phyloP scores from a whole-genome alignment of 1,140 invertebrate genomes.

The Yoshiicerus persimilis region DNA sequence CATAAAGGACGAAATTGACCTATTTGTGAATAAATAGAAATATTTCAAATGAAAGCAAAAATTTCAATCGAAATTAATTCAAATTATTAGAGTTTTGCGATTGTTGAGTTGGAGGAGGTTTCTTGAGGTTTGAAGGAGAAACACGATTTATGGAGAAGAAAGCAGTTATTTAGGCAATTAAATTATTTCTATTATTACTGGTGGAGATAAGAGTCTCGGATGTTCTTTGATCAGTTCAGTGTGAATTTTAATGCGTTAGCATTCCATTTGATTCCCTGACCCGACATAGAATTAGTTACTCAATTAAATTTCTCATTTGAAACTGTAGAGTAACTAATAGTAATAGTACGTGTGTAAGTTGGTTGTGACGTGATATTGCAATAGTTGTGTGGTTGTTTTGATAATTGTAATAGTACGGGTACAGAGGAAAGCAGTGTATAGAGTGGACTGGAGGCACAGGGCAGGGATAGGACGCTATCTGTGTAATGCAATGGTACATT shows the following conservation, averaged over 20 bases:
- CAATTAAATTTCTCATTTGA: not conserved
- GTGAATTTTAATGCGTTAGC: conserved; percentile 1
- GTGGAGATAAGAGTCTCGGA: not conserved
- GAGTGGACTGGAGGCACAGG: not conserved
- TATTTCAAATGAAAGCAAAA: too few relatives aligned
- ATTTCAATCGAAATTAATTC: too few relatives aligned
- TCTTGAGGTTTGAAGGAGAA: not conserved
- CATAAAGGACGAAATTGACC: too few relatives aligned
- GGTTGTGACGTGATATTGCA: not conserved
- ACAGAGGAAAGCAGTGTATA: not conserved
- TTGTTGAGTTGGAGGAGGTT: too few relatives aligned
- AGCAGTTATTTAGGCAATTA: not conserved
- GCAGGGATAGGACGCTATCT: too few relatives aligned
- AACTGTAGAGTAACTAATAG: not conserved
- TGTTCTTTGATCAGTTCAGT: not conserved
- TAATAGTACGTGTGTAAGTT: not conserved
- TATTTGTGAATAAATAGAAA: too few relatives aligned
- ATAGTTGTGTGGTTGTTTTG: not conserved
- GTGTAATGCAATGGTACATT: not conserved
- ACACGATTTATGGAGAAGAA: not conserved
- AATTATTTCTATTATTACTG: not conserved
- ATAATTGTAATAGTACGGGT: not conserved
- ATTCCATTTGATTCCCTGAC: not conserved
- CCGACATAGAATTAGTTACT: not conserved
- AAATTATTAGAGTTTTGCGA: too few relatives aligned